Evolutionary conservation across 2,888 invertebrate species (phyloP).

Genomic region (Trichopoda pennipes): DNA sequence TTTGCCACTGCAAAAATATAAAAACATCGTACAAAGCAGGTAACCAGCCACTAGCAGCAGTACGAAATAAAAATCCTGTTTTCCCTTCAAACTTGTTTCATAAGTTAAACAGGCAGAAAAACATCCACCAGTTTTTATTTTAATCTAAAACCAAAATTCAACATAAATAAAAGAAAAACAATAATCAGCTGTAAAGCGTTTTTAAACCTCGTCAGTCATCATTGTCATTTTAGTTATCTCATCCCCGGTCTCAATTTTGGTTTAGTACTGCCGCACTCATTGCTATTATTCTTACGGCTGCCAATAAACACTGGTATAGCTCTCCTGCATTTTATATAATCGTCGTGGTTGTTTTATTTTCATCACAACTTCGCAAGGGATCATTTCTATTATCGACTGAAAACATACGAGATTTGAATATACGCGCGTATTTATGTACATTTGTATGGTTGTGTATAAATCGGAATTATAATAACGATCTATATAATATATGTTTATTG

Average conservation of each 20-base stretch:
- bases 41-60: slow-evolving; percentile 3
- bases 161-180: slow-evolving; percentile 33
- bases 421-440: slow-evolving; percentile 21
- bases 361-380: slow-evolving; percentile 55
- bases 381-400: slow-evolving; percentile 21
- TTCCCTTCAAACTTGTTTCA: slow-evolving; percentile 52
- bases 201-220: slow-evolving; percentile 2
- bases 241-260: slow-evolving; percentile 49
- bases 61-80: slow-evolving; percentile 51
- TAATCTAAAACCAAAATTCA: slow-evolving; percentile 12
- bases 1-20: slow-evolving; percentile 10
- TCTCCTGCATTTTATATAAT: neutral
- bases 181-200: slow-evolving; percentile 61
- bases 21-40: slow-evolving; percentile 3
- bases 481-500: neutral
- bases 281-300: slow-evolving; percentile 26
- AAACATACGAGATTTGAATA: slow-evolving; percentile 25
- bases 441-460: slow-evolving; percentile 3
- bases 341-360: slow-evolving; percentile 18
- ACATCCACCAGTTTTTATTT: slow-evolving; percentile 35
- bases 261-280: slow-evolving; percentile 32
- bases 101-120: slow-evolving; percentile 6
- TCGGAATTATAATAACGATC: slow-evolving; percentile 20
- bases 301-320: slow-evolving; percentile 12
- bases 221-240: slow-evolving; percentile 13